Evolutionary conservation across 2,113 vertebrate genomes (phyloP).

Genomic region (Condylura cristata): DNA sequence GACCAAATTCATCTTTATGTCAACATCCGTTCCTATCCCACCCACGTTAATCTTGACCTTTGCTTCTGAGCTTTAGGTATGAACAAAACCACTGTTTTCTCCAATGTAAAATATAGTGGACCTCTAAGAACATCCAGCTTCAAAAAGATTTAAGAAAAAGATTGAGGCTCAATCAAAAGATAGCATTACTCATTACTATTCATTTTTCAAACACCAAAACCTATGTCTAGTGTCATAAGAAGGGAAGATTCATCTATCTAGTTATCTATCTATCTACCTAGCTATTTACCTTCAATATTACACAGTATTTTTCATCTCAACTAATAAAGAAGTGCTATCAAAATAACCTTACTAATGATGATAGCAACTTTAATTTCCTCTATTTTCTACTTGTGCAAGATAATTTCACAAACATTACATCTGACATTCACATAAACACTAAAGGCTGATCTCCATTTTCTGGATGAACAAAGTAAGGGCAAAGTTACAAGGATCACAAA

Average conservation of each 20-base stretch:
- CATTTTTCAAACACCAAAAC: background rate
- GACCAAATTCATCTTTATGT: background rate
- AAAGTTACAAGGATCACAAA: background rate
- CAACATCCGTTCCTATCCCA: background rate
- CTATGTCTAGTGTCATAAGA: background rate
- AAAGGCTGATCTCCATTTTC: background rate
- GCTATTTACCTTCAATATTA: background rate
- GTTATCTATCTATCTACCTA: no score
- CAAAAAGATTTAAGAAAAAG: background rate
- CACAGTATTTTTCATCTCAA: background rate
- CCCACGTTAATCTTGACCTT: background rate
- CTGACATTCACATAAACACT: background rate
- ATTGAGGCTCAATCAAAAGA: background rate
- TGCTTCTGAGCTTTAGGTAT: background rate
- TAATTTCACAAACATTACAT: background rate
- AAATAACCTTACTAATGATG: background rate
- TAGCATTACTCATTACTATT: background rate
- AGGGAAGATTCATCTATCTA: background rate
- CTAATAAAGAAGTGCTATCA: background rate
- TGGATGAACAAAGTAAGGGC: background rate
- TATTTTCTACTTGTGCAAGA: background rate
- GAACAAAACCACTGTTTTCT: background rate
- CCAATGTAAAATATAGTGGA: background rate
- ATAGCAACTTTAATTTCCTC: background rate
- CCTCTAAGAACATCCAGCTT: background rate